phyloP scores from a whole-genome alignment of 2,113 vertebrate genomes.

The Dryoscopus gambensis region DNA sequence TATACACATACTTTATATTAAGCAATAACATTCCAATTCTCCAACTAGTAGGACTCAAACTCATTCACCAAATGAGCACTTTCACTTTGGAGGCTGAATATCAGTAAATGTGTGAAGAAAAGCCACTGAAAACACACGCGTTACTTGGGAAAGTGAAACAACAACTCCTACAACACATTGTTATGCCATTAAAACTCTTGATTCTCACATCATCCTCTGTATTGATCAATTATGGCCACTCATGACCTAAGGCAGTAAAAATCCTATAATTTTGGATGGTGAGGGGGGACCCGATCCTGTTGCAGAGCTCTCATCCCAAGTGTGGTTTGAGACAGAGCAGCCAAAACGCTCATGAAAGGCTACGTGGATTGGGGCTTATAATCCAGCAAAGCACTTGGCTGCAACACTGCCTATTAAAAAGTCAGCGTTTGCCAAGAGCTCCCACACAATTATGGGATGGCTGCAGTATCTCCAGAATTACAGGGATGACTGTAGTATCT shows the following conservation, averaged over 20 bases:
- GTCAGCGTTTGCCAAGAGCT: not conserved
- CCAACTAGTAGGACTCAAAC: not conserved
- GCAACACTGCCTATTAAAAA: not conserved
- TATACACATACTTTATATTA: not conserved
- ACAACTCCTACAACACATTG: not conserved
- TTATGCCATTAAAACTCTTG: not conserved
- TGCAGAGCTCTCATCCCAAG: not conserved
- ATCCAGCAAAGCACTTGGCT: not conserved
- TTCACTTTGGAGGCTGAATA: not conserved
- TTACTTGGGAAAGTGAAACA: not conserved
- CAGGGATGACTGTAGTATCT: not conserved
- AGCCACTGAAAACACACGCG: not conserved
- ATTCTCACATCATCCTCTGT: not conserved
- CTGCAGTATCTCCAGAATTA: not conserved
- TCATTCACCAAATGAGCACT: not conserved
- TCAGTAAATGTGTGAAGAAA: not conserved
- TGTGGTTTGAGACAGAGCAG: not conserved
- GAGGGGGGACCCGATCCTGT: not conserved
- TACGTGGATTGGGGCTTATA: accelerated
- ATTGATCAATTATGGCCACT: not conserved
- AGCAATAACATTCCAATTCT: not conserved
- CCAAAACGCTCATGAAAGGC: not conserved
- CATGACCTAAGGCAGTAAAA: not conserved
- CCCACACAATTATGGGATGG: not conserved
- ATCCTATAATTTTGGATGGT: not conserved